Evolutionary conservation across 2,888 invertebrate genomes (phyloP).

Genomic region (Megalurothrips usitatus): DNA sequence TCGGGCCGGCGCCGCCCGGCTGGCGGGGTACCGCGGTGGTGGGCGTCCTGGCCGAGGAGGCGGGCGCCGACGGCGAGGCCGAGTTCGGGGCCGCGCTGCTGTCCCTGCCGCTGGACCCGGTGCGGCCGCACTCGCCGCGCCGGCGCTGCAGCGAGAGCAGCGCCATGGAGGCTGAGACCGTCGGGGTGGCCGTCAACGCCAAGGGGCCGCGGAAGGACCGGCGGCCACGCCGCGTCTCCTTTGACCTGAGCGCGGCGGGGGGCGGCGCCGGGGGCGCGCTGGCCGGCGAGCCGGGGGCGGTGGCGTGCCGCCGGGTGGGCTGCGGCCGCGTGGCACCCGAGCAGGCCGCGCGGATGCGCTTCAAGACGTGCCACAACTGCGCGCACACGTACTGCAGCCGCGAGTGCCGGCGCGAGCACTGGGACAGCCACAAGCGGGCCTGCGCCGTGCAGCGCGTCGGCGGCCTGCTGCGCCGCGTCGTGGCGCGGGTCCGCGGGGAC

Average conservation of each 20-base stretch:
- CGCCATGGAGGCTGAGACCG: constrained; percentile 38
- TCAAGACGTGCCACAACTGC: constrained; percentile 93
- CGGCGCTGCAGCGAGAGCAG: constrained; percentile 45
- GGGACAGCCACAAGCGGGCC: constrained; percentile 87
- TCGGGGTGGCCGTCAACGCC: constrained; percentile 34
- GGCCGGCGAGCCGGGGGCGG: constrained; percentile 42
- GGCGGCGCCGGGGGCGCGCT: constrained; percentile 38
- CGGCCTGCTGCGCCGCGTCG: constrained; percentile 68
- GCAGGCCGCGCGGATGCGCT: constrained; percentile 70
- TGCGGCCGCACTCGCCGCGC: constrained; percentile 44
- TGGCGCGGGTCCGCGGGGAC: constrained; percentile 53
- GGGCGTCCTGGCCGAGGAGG: constrained; percentile 41
- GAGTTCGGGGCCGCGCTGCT: constrained; percentile 31
- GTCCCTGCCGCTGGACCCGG: constrained; percentile 44
- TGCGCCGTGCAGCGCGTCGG: constrained; percentile 89
- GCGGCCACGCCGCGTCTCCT: constrained; percentile 28
- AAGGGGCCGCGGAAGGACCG: constrained; percentile 37
- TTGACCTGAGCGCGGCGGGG: constrained; percentile 6
- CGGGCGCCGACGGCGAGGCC: constrained; percentile 43
- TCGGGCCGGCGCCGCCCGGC: background rate
- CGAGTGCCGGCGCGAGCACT: constrained; percentile 84
- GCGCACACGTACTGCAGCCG: constrained; percentile 90
- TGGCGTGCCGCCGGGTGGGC: constrained; percentile 70
- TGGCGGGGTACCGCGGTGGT: constrained; percentile 39
- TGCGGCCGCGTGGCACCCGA: constrained; percentile 66